Evolutionary conservation across 2,797 vertebrate species (phyloP).

Genomic region (Hippocampus kuda): DNA sequence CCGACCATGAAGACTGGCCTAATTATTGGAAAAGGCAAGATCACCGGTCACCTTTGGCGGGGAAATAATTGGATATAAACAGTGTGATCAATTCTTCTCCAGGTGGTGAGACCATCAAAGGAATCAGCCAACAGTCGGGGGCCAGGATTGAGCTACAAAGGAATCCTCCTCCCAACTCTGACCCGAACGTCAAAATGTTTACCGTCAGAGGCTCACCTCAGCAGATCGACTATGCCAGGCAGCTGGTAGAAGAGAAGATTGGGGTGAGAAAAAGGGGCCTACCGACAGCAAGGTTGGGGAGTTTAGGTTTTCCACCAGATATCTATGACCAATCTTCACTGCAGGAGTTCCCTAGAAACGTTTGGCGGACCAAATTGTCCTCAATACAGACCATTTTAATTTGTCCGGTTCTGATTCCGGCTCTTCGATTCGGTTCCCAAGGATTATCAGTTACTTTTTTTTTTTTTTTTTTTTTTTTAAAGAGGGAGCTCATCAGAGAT

Average conservation of each 20-base stretch:
- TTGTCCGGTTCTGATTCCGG: no score
- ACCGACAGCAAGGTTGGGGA: neutral
- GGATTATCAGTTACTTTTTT: no score
- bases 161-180: slow-evolving; percentile 93
- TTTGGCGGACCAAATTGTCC: neutral
- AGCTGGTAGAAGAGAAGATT: slow-evolving; percentile 98
- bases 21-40: slow-evolving; percentile 92
- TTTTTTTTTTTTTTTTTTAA: no score
- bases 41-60: neutral
- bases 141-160: slow-evolving; percentile 96
- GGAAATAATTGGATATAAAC: no score
- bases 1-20: slow-evolving; percentile 97
- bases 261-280: slow-evolving; percentile 72
- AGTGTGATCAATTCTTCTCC: slow-evolving; percentile 12
- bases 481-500: no score
- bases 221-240: slow-evolving; percentile 96
- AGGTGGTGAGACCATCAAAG: slow-evolving; percentile 99
- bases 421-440: no score
- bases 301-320: neutral
- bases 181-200: slow-evolving; percentile 98
- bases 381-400: no score
- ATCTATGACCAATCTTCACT: neutral
- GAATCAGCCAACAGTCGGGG: slow-evolving; percentile 97
- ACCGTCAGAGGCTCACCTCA: slow-evolving; percentile 93
- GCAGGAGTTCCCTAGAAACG: neutral